Conservation (phyloP, 2,797 vertebrate genomes). For the Pseudopleuronectes americanus region DNA sequence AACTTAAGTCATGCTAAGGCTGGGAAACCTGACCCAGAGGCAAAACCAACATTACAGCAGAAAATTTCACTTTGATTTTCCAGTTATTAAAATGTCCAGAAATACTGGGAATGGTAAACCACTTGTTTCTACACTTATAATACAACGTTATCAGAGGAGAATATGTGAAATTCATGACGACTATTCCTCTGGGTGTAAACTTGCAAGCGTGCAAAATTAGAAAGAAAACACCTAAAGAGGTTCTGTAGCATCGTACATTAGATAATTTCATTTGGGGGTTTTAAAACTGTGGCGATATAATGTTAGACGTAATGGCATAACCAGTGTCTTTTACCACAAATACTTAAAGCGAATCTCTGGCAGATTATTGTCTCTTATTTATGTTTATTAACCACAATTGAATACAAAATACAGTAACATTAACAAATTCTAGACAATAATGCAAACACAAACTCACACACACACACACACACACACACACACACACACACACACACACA, state of each 20-base stretch:
- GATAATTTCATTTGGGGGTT: too few species aligned
- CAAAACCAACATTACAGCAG: conserved; percentile 31
- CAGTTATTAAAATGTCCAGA: conserved; percentile 33
- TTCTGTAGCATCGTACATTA: too few species aligned
- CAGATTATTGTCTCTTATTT: too few species aligned
- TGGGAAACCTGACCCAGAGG: conserved; percentile 42
- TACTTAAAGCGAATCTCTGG: too few species aligned
- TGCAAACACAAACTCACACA: too few species aligned
- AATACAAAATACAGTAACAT: background rate
- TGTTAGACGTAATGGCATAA: too few species aligned
- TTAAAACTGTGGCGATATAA: too few species aligned
- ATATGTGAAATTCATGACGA: background rate
- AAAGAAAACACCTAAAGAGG: too few species aligned
- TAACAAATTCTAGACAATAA: background rate
- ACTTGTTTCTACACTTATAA: conserved; percentile 17
- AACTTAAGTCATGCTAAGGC: conserved; percentile 50
- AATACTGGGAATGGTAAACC: conserved; percentile 24
- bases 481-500: background rate
- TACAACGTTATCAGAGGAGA: conserved; percentile 8
- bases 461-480: too few species aligned
- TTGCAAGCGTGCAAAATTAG: too few species aligned
- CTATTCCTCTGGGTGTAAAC: background rate
- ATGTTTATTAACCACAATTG: too few species aligned
- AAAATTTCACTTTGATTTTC: conserved; percentile 28
- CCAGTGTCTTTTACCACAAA: too few species aligned